Percentiles rank a stretch among this genome's conserved stretches.
These are phyloP conservation scores for Oreohelix idahoensis DNA, from an alignment of 1,140 invertebrate species.

Conservation along the genomic window DNA sequence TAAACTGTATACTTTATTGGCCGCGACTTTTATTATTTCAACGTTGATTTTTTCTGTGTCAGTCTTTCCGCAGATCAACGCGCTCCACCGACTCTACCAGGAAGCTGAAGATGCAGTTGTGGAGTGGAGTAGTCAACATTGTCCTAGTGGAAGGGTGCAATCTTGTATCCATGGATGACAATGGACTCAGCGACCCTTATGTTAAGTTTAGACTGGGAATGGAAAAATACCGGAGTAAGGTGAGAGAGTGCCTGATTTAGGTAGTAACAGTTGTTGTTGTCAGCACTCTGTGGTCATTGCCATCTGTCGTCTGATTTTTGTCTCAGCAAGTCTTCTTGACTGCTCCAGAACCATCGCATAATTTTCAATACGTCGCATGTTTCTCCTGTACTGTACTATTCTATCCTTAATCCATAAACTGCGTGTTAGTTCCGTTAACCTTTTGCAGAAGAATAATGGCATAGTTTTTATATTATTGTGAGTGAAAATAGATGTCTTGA, in stretches of 20 bases:
- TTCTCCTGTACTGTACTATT: no score
- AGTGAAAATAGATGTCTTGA: no score
- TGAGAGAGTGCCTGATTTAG: slow-evolving; percentile 65
- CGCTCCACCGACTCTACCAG: slow-evolving; percentile 72
- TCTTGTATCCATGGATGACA: slow-evolving; percentile 88
- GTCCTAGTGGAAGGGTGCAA: slow-evolving; percentile 95
- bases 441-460: no score
- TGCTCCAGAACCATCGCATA: no score
- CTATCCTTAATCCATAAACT: no score
- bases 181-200: slow-evolving; percentile 93
- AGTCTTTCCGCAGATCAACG: slow-evolving; percentile 86
- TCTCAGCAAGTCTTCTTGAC: no score
- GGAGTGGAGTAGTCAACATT: slow-evolving; percentile 87
- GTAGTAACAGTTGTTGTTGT: not conserved
- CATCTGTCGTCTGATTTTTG: no score
- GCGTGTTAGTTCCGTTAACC: no score
- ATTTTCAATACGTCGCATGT: no score
- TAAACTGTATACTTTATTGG: no score
- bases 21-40: not conserved
- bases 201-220: slow-evolving; percentile 97
- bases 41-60: slow-evolving; percentile 48
- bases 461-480: no score
- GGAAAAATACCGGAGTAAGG: slow-evolving; percentile 98
- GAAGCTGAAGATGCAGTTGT: slow-evolving; percentile 75
- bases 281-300: not conserved